Base-by-base conservation (phyloP, 2,113 vertebrate genomes). In the Pycnonotus jocosus region DNA sequence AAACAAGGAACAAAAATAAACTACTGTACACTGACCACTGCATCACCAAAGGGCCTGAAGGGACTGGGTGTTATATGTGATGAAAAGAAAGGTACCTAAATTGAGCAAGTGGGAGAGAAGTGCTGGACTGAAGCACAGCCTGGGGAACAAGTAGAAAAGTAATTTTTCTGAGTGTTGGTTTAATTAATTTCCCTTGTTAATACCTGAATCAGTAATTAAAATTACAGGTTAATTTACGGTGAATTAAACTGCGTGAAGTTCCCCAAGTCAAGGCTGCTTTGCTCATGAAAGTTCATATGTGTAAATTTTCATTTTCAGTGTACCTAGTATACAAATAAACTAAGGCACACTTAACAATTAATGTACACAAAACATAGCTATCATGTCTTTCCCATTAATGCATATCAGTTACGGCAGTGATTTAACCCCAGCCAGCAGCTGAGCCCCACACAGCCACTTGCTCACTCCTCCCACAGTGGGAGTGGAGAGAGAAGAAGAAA, bases 361-460 rank as follows among this genome's bases (percentile, higher is more conserved):
- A 50, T 30, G 13, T 31, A 58, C 8, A 40, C 3, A 13, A 31
- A 44, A 10, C 8, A 35, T 12, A 81, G 28, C n/a, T 47, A 53
- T 28, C 4, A 7, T 20, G 10, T 60, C 7, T 77, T 72, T 33
- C 23, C 33, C 51, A 30, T 42, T 86, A 80, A 42, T 1, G 2
- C 12, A 10, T 6, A 4, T 66, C 72, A 58, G 2, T 71, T 72
- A 16, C 17, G 31, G n/a, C 45, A 31, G 25, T 53, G 30, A 22
- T 72, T 79, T 60, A 47, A 66, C 27, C 6, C 38, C 31, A 66
- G 12, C 18, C 51, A 35, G 33, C 10, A 72, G 27, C 28, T 38
- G n/a, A 74, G 8, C 24, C 33, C 23, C 58, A 28, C 21, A 58
- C 1, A 60, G 45, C 12, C 0, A 0, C 31, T 76, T 1, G 0